Conservation (phyloP, 2,797 vertebrate species). For the Sarcophilus harrisii region DNA sequence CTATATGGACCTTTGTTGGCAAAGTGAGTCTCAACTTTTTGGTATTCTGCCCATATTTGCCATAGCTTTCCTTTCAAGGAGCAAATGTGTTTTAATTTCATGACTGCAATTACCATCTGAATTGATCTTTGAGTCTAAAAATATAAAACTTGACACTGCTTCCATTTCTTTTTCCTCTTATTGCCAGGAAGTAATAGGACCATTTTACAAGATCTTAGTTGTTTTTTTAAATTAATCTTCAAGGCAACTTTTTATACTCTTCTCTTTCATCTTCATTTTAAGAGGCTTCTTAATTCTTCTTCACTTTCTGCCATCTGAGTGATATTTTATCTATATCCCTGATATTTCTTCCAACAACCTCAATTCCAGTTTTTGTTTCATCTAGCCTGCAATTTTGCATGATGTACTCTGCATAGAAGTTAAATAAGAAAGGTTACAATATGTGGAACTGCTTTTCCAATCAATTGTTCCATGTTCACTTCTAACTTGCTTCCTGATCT, state of each 20-base stretch:
- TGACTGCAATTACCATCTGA: neutral
- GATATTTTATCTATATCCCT: neutral
- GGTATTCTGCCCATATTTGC: neutral
- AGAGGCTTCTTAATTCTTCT: neutral
- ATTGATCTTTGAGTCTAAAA: neutral
- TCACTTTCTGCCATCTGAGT: neutral
- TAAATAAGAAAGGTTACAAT: too few species aligned
- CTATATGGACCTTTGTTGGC: neutral
- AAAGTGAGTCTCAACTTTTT: neutral
- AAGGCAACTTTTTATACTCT: neutral
- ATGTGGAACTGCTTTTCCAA: neutral
- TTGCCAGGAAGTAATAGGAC: neutral
- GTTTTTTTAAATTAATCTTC: neutral
- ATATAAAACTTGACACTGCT: neutral
- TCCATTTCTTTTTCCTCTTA: neutral
- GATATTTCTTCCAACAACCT: neutral
- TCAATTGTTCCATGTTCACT: neutral
- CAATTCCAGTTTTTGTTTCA: neutral
- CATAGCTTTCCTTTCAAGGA: neutral
- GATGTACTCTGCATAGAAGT: too few species aligned
- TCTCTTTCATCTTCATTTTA: neutral
- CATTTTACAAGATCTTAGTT: neutral
- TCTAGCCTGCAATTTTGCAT: neutral
- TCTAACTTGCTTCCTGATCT: neutral
- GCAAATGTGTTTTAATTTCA: neutral